phyloP scores from a whole-genome alignment of 2,113 vertebrate genomes.

The Lontra canadensis region DNA sequence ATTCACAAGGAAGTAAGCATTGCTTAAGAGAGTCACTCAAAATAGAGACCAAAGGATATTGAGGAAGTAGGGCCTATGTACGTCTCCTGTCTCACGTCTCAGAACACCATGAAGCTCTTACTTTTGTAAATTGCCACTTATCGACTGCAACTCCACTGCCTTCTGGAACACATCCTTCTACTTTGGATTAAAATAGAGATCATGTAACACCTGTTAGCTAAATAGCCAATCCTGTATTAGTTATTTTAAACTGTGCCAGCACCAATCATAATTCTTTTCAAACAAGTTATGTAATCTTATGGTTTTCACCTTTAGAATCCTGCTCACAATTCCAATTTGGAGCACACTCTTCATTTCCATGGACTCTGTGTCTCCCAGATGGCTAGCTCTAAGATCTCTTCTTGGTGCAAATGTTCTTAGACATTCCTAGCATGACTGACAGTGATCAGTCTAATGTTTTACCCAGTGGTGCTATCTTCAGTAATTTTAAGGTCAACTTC shows the following conservation, averaged over 20 bases:
- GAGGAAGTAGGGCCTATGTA: background rate
- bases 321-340: background rate
- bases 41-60: background rate
- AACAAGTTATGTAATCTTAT: background rate
- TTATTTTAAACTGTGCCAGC: background rate
- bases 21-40: background rate
- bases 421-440: background rate
- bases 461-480: background rate
- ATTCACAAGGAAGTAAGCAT: background rate
- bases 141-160: background rate
- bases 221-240: background rate
- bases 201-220: background rate
- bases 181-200: background rate
- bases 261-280: background rate
- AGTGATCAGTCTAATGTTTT: background rate
- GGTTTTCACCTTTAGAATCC: background rate
- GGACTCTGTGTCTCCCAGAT: background rate
- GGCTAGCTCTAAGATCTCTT: background rate
- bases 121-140: background rate
- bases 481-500: slow-evolving; percentile 1
- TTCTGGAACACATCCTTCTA: background rate
- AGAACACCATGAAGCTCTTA: background rate
- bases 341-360: background rate
- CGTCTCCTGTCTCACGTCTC: background rate
- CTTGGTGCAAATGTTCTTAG: background rate